Base-by-base conservation (phyloP, 2,888 invertebrate genomes). In the Parnassius mnemosyne region DNA sequence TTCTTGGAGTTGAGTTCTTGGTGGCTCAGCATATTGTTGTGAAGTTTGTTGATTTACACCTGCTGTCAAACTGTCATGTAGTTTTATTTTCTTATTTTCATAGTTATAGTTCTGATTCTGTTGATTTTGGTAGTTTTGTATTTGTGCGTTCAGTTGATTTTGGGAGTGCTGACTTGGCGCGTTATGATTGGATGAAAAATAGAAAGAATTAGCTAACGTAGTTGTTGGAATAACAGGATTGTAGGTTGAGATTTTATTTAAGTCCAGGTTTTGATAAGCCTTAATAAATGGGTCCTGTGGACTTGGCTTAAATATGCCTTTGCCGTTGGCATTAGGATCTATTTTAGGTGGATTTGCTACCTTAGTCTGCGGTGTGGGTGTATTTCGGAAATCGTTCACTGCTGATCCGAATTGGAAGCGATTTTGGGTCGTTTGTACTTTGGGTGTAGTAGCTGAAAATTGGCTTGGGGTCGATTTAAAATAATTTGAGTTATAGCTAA, bases 351-450 rank as follows among this genome's bases (percentile, higher is more conserved):
- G 78, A 3, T 77, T 69, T n/a, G 83, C 78, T 42, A 79, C 68
- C 72, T 92, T 89, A 1, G 85, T 81, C 58, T 80, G 82, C 11
- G 92, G 93, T 2, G 93, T 92, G 71, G 93, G 76, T 72, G 88
- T 71, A 78, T 82, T 77, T 80, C 92, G 82, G 72, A 85, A 69
- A 77, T 92, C 85, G 50, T 75, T 81, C 42, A 80, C 86, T 50
- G 82, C 83, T 0, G 84, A 83, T 66, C 83, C 88, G 66, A 80
- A 92, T 62, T 83, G 77, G 63, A 79, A 72, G 56, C 87, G 84
- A 67, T 86, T 89, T 7, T 81, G 76, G 43, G 85, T 81, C 1
- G 87, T 80, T 16, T 77, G 85, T 50, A 82, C 76, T 70, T 77
- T 87, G 7, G 80, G 89, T 55, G 92, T 89, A 11, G 85, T 76